Evolutionary conservation across 2,797 vertebrate genomes (phyloP).

Genomic region (Gephyroberyx darwinii): DNA sequence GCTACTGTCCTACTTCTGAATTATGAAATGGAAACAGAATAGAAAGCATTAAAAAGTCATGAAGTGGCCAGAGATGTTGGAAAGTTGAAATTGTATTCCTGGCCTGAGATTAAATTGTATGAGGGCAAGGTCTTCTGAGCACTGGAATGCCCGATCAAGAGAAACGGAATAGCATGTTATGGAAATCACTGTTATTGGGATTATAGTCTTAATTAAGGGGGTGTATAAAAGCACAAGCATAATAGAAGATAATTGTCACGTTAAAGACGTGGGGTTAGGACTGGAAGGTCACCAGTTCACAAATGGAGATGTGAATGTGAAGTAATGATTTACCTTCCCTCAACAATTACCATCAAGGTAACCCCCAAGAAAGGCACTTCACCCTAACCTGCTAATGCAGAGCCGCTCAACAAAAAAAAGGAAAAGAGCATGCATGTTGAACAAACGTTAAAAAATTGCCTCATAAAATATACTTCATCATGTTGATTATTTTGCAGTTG

Average conservation of each 20-base stretch:
- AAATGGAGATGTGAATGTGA: too few species aligned
- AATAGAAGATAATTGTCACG: slow-evolving; percentile 2
- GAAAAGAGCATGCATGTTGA: too few species aligned
- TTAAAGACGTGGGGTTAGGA: too few species aligned
- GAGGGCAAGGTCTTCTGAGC: background rate
- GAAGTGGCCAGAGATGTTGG: slow-evolving; percentile 38
- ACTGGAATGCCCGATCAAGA: background rate
- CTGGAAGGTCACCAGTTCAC: too few species aligned
- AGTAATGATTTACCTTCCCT: too few species aligned
- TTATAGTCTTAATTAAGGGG: background rate
- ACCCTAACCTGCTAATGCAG: too few species aligned
- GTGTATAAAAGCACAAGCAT: background rate
- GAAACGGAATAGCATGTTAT: background rate
- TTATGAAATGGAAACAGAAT: slow-evolving; percentile 45
- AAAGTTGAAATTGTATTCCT: slow-evolving; percentile 10
- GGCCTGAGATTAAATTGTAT: slow-evolving; percentile 4
- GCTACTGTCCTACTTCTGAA: slow-evolving; percentile 45
- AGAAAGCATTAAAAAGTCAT: slow-evolving; percentile 56
- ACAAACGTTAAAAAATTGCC: too few species aligned
- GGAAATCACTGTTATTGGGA: background rate
- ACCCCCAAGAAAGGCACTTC: too few species aligned
- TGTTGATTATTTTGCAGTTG: too few species aligned
- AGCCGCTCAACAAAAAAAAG: too few species aligned
- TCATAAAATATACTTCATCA: too few species aligned
- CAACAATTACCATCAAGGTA: too few species aligned